Percentiles rank a stretch among this genome's conserved stretches.
Conservation (phyloP, 2,888 invertebrate species). For the Eupeodes luniger region DNA sequence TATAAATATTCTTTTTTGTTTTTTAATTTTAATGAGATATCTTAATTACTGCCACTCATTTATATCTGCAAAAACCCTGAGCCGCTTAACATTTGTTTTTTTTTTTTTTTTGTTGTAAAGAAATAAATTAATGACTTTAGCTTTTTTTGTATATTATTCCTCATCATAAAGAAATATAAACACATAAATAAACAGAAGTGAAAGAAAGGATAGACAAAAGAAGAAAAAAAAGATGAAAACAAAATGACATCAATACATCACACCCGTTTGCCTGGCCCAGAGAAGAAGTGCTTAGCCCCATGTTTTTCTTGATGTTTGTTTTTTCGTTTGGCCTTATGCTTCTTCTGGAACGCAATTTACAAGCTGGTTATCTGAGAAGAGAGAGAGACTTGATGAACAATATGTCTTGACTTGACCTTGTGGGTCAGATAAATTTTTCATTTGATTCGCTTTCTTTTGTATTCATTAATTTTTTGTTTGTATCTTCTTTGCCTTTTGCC, state of each 20-base stretch:
- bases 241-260: conserved; percentile 37
- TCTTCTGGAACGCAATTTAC: conserved; percentile 6
- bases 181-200: not conserved
- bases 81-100: not conserved
- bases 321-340: not conserved
- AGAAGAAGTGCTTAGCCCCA: not conserved
- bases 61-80: not conserved
- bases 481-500: conserved; percentile 19
- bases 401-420: conserved; percentile 55
- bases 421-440: conserved; percentile 62
- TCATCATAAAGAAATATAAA: not conserved
- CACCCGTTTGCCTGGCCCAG: not conserved
- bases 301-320: not conserved
- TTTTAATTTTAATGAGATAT: conserved; percentile 21
- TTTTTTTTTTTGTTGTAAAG: not conserved
- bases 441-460: conserved; percentile 42
- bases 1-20: not conserved
- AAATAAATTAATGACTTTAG: conserved; percentile 24
- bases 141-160: not conserved
- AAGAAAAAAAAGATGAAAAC: conserved; percentile 11
- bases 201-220: not conserved
- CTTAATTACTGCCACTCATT: conserved; percentile 29
- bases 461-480: conserved; percentile 13
- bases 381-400: conserved; percentile 4
- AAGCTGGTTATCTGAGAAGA: conserved; percentile 7